These are phyloP conservation scores for Coregonus clupeaformis DNA, from an alignment of 2,113 vertebrate species.

Conservation along the genomic window DNA sequence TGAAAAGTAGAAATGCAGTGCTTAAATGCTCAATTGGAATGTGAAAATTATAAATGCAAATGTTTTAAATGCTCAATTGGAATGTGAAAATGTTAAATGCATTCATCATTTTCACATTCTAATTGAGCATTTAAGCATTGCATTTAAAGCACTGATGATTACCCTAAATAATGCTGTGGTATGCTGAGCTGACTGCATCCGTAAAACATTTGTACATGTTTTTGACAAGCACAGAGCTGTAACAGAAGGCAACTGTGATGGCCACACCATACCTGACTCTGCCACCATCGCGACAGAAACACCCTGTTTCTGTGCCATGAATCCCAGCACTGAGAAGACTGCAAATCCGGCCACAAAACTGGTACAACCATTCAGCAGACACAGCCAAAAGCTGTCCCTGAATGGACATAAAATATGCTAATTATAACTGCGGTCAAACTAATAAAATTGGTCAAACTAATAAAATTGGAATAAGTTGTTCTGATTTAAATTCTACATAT, in stretches of 20 bases:
- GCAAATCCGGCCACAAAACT: slow-evolving; percentile 76
- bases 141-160: not conserved
- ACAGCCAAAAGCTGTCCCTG: slow-evolving; percentile 72
- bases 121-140: not conserved
- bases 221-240: no score
- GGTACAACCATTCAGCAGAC: slow-evolving; percentile 72
- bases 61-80: no score
- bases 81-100: not conserved
- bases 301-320: slow-evolving; percentile 75
- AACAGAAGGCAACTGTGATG: no score
- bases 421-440: no score
- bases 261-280: slow-evolving; percentile 66
- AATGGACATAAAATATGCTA: no score
- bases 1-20: not conserved
- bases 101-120: not conserved
- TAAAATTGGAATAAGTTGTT: no score
- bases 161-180: not conserved
- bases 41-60: no score
- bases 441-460: no score
- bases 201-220: no score
- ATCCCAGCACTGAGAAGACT: slow-evolving; percentile 77
- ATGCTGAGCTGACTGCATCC: no score
- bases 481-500: no score
- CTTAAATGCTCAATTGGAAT: not conserved
- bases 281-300: slow-evolving; percentile 71